Base-by-base conservation (phyloP, 1,140 invertebrate species). In the Heliconius hermathena region DNA sequence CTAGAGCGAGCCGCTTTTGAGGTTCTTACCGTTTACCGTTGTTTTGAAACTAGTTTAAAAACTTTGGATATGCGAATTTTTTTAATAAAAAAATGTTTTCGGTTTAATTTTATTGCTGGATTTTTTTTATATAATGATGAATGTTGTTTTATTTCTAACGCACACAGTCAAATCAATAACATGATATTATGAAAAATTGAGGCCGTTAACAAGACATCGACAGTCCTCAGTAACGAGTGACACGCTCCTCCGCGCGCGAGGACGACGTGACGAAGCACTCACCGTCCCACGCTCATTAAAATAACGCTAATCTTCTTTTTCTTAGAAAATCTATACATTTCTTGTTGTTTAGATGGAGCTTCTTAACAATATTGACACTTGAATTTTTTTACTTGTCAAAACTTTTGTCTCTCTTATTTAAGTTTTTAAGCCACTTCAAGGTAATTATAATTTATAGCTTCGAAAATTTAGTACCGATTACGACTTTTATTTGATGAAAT, bases 381-480 rank as follows among this genome's bases (percentile, higher is more conserved):
- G 6, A 71, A 76, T 38, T 76, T 66, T 49, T 71, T 26, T 33
- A 70, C 74, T 76, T 70, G 57, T 76, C 74, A 76, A 71, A 71
- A 76, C 16, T 76, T 76, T 76, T n/a, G 20, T 76, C 26, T 41
- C 3, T 41, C 36, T 76, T 29, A 71, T 76, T 76, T 76, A 49
- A 76, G 60, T 76, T 76, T 71, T 66, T 76, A 76, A 76, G 36
- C n/a, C 57, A 41, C 57, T 16, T 66, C 36, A 16, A 66, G n/a
- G 3, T 8, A 60, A 66, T 13, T 29, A 66, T 66, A 66, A 66
- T 29, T 66, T 29, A 66, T 66, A 5, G 60, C 60, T 66, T 66
- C 8, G 13, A 13, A 66, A 66, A 26, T 60, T 22, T 60, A n/a
- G 22, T 60, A 60, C 20, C 22, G 22, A 57, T 57, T 57, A 57